Evolutionary conservation across 2,113 vertebrate species (phyloP), one percentile per base, ranked within the genome.

Genomic region (Silurus meridionalis): DNA sequence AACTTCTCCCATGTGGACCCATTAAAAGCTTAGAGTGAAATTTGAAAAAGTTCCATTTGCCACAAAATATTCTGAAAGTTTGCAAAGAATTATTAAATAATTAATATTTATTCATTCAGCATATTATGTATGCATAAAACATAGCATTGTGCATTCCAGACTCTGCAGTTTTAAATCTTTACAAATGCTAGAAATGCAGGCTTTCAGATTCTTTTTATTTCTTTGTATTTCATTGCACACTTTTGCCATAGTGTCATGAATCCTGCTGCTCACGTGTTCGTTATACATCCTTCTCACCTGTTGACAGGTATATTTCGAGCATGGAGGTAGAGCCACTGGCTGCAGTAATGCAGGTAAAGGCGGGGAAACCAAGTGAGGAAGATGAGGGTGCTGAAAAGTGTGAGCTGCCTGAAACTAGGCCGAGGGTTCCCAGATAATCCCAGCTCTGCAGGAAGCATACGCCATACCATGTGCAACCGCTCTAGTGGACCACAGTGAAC

Each of bases 261-360:
- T 37, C 37, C 11, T n/a, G 83, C 0, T 46, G 57, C 21, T 57
- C 52, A 57, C 52, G 58, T 25, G 21, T 9, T 60, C 2, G 28
- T 28, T 15, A 55, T 25, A 72, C 2, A 1, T 46, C 25, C 58
- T 80, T 94, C 97, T 97, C 94, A 98, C 98, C 95, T 98, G 93
- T 95, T 95, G 92, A 98, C 95, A 91, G 97, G 97, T 94, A 96
- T 92, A 0, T 95, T 95, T 90, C 96, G 95, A 92, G 89, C 92
- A 91, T 93, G 92, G 88, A 99, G 98, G 94, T 96, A 96, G 85
- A 99, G 93, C 97, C 97, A 97, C 90, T 99, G 98, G 94, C 96
- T 96, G 88, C 95, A 93, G 94, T 99, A 99, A 93, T 98, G 98
- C 92, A 98, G 89, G 93, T 97, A 98, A 85, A 99, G 96, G 89